Evolutionary conservation across 1,140 invertebrate species (phyloP).

Genomic region (Polyergus mexicanus): DNA sequence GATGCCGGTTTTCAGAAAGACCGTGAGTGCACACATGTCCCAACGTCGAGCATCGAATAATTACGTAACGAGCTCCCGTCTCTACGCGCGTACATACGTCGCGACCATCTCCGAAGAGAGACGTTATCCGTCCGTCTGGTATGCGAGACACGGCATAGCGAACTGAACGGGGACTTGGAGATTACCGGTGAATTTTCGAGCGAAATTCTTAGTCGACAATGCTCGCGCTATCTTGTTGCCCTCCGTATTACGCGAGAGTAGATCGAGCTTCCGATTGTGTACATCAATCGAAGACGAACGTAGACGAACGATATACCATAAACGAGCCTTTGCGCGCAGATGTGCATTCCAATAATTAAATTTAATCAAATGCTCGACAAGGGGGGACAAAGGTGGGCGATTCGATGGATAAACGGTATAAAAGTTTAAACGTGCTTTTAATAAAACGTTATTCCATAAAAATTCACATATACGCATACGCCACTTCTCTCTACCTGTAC

Average conservation of each 20-base stretch:
- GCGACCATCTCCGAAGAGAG: conserved; percentile 30
- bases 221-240: no score
- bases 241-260: neutral
- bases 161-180: conserved; percentile 11
- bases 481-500: neutral
- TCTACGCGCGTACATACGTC: neutral
- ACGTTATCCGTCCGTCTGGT: conserved; percentile 62
- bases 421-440: conserved; percentile 7
- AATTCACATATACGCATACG: neutral
- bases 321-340: conserved; percentile 22
- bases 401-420: neutral
- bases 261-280: conserved; percentile 1
- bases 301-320: neutral
- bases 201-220: conserved; percentile 26
- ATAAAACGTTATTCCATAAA: conserved; percentile 17
- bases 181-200: conserved; percentile 32
- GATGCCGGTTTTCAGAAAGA: neutral
- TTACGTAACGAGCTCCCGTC: conserved; percentile 67
- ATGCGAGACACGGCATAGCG: neutral
- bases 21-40: conserved; percentile 21
- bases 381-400: neutral
- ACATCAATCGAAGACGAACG: conserved; percentile 1
- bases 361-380: conserved; percentile 28
- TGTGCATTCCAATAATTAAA: conserved; percentile 51
- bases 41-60: conserved; percentile 67